Conservation (phyloP, 2,797 vertebrate genomes). For the Pipistrellus pygmaeus region DNA sequence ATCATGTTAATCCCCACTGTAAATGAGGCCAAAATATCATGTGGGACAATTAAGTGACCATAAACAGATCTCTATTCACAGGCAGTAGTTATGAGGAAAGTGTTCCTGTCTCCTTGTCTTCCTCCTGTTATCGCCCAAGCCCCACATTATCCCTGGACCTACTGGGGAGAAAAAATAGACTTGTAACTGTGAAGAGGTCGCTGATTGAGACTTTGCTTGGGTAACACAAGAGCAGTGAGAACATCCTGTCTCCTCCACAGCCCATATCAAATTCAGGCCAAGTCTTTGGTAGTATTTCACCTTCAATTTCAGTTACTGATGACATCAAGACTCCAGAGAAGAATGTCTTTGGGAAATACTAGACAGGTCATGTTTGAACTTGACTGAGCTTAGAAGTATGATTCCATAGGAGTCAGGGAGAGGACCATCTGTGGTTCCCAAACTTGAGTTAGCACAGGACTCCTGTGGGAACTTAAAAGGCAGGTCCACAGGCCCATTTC, state of each 20-base stretch:
- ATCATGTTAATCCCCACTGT: conserved; percentile 13
- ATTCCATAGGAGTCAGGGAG: not conserved
- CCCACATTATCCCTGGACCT: not conserved
- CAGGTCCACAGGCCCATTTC: not conserved
- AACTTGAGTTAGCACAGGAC: not conserved
- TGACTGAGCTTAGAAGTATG: not conserved
- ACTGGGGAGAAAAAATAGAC: not conserved
- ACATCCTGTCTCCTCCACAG: not conserved
- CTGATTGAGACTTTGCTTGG: not conserved
- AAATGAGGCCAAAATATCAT: conserved; percentile 52
- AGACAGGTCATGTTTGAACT: not conserved
- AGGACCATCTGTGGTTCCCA: not conserved
- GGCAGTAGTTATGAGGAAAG: not conserved
- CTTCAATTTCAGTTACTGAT: not conserved
- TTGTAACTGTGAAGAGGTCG: not conserved
- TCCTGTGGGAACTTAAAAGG: not conserved
- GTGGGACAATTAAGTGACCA: not conserved
- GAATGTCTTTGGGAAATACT: not conserved
- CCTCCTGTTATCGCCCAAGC: not conserved
- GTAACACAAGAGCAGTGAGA: not conserved
- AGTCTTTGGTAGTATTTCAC: not conserved
- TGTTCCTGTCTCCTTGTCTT: not conserved
- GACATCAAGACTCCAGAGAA: not conserved
- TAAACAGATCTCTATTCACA: conserved; percentile 9
- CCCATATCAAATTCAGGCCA: not conserved